phyloP scores from a whole-genome alignment of 2,888 invertebrate genomes.

The Lamellibrachia satsuma region DNA sequence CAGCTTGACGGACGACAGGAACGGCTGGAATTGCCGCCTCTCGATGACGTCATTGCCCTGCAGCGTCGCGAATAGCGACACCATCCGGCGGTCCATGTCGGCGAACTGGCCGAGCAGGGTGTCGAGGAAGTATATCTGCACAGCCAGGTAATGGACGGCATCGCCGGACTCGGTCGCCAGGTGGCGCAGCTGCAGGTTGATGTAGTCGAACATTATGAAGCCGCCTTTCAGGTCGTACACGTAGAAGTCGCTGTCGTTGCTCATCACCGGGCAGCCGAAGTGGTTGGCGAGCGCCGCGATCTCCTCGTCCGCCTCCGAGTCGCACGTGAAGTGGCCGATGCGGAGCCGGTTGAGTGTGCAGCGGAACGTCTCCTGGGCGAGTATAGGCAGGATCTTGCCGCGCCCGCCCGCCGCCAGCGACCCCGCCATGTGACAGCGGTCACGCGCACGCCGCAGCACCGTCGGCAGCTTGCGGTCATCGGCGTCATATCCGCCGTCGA shows the following conservation, averaged over 20 bases:
- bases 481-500: slow-evolving; percentile 63
- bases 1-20: slow-evolving; percentile 72
- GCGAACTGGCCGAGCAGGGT: slow-evolving; percentile 75
- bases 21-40: slow-evolving; percentile 72
- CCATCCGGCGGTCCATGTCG: slow-evolving; percentile 73
- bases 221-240: slow-evolving; percentile 78
- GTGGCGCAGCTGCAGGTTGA: slow-evolving; percentile 45
- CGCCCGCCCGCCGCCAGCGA: slow-evolving; percentile 29
- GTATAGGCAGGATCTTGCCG: slow-evolving; percentile 74
- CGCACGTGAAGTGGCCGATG: slow-evolving; percentile 77
- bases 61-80: slow-evolving; percentile 84
- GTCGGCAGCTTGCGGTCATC: slow-evolving; percentile 60
- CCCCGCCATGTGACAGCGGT: slow-evolving; percentile 45
- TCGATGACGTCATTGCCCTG: slow-evolving; percentile 90
- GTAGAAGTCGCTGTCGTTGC: slow-evolving; percentile 94
- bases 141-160: slow-evolving; percentile 47
- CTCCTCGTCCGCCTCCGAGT: slow-evolving; percentile 90
- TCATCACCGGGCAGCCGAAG: slow-evolving; percentile 85
- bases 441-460: slow-evolving; percentile 49
- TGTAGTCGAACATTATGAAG: slow-evolving; percentile 78
- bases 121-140: slow-evolving; percentile 76
- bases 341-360: slow-evolving; percentile 75
- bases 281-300: slow-evolving; percentile 81
- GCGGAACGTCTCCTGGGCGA: slow-evolving; percentile 79
- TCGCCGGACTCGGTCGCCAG: not conserved